phyloP scores from a whole-genome alignment of 2,797 vertebrate species.

The Petrocephalus sullivani region DNA sequence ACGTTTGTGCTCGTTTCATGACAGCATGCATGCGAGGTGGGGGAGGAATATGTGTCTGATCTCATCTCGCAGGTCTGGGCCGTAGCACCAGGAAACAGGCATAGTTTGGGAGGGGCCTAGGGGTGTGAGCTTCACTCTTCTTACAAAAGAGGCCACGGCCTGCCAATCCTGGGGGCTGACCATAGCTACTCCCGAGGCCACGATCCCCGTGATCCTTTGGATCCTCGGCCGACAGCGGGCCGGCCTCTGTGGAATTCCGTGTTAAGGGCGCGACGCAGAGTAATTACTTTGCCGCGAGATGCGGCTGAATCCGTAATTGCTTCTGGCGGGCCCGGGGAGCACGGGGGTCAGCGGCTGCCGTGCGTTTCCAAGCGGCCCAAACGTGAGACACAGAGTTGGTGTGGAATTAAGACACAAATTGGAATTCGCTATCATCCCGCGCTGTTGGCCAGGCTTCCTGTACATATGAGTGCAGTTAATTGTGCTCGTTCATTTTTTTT shows the following conservation, averaged over 20 bases:
- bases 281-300: not conserved
- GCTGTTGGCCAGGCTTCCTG: not conserved
- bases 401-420: not conserved
- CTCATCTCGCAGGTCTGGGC: slow-evolving; percentile 41
- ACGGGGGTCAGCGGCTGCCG: not conserved
- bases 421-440: not conserved
- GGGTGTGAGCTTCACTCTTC: slow-evolving; percentile 36
- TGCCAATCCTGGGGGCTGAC: not conserved
- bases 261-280: not conserved
- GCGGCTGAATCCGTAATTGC: not conserved
- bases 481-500: not conserved
- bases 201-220: not conserved
- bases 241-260: not conserved
- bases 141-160: not conserved
- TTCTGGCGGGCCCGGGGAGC: not conserved
- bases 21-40: not conserved
- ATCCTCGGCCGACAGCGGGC: not conserved
- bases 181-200: not conserved
- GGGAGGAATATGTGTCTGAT: slow-evolving; percentile 28
- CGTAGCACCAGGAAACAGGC: slow-evolving; percentile 32
- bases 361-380: not conserved
- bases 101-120: slow-evolving; percentile 23
- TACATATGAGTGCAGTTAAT: not conserved
- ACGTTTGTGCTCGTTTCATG: not conserved
- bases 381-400: not conserved